Conservation (phyloP, 2,797 vertebrate genomes). For the Orientallactaga sibirica region DNA sequence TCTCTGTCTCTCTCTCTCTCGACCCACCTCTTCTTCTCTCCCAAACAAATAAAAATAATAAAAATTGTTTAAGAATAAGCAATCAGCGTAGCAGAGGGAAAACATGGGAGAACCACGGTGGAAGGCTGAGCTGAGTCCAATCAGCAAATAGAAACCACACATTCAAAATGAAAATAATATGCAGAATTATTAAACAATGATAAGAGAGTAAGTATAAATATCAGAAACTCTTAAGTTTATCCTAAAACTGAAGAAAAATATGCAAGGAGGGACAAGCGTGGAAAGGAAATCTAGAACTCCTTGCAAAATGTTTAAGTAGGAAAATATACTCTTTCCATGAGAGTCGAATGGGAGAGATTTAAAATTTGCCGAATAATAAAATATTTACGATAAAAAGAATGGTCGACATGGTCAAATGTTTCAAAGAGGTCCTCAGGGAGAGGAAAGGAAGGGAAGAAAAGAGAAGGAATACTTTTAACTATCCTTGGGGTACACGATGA, state of each 20-base stretch:
- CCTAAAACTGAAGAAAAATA: not conserved
- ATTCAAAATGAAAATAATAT: not conserved
- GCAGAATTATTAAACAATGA: not conserved
- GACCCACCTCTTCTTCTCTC: too few relatives aligned
- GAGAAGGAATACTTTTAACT: not conserved
- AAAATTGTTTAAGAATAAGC: not conserved
- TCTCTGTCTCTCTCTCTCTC: too few relatives aligned
- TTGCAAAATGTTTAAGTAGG: not conserved
- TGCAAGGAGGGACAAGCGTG: not conserved
- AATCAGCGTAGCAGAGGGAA: not conserved
- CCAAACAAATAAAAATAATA: too few relatives aligned
- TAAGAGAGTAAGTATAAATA: not conserved
- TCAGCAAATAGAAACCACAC: not conserved
- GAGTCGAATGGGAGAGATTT: not conserved
- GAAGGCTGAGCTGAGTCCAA: not conserved
- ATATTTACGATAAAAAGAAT: not conserved
- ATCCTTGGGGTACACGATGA: not conserved
- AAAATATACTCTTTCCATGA: not conserved
- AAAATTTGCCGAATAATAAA: not conserved
- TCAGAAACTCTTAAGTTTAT: not conserved
- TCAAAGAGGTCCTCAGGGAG: not conserved
- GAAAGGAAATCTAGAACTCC: not conserved
- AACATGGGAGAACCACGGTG: not conserved
- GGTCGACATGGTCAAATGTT: not conserved
- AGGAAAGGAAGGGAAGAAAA: too few relatives aligned